Conservation (phyloP, 2,797 vertebrate species). For the Gallinago stenura region DNA sequence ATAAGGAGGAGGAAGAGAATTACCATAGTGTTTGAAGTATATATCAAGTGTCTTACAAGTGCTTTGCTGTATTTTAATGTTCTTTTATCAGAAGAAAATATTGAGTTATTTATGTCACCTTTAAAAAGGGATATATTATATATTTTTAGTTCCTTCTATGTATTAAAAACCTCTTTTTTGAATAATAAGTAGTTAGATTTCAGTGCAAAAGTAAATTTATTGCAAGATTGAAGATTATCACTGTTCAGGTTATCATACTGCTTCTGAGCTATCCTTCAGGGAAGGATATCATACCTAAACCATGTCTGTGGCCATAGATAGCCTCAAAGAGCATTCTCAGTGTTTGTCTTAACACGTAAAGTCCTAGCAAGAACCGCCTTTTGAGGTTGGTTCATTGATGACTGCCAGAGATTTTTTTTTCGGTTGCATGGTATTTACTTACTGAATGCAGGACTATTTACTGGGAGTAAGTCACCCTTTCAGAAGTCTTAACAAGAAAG, state of each 20-base stretch:
- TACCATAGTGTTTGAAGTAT: not conserved
- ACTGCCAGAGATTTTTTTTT: not conserved
- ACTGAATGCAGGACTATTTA: not conserved
- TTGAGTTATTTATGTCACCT: not conserved
- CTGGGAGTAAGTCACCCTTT: not conserved
- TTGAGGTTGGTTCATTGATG: not conserved
- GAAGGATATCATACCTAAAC: not conserved
- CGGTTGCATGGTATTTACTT: not conserved
- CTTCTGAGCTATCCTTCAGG: not conserved
- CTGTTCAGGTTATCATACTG: not conserved
- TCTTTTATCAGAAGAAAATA: not conserved
- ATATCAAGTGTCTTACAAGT: not conserved
- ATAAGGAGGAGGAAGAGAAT: not conserved
- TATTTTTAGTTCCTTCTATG: not conserved
- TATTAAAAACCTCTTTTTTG: not conserved
- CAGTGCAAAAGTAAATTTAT: not conserved
- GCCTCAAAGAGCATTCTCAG: not conserved
- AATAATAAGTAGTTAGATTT: not conserved
- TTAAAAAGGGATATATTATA: not conserved
- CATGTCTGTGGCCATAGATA: not conserved
- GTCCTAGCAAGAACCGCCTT: not conserved
- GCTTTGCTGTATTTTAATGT: not conserved
- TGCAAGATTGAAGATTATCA: not conserved
- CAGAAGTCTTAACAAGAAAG: not conserved
- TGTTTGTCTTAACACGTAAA: fast-evolving